phyloP scores from a whole-genome alignment of 2,797 vertebrate genomes.

The Eutrigla gurnardus region DNA sequence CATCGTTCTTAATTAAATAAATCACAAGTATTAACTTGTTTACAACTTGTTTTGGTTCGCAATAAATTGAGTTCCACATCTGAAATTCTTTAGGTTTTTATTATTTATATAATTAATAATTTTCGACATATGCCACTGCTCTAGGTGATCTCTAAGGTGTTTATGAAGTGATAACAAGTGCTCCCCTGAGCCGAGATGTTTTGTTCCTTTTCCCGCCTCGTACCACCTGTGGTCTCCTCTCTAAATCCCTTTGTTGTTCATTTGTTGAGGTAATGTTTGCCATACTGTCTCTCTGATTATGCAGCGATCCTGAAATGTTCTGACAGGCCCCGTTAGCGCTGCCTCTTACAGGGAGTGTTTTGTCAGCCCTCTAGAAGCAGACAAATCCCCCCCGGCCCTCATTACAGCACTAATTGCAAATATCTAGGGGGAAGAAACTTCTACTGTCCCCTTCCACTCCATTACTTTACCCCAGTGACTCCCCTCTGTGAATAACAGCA shows the following conservation, averaged over 20 bases:
- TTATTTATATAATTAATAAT: no score
- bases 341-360: conserved; percentile 24
- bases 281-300: conserved; percentile 60
- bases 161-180: conserved; percentile 36
- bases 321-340: conserved; percentile 46
- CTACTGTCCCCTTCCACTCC: conserved; percentile 24
- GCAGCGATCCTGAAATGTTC: conserved; percentile 47
- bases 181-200: conserved; percentile 51
- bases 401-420: conserved; percentile 69
- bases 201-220: conserved; percentile 28
- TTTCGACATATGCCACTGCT: no score
- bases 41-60: no score
- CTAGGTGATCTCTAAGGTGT: conserved; percentile 34
- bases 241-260: conserved; percentile 66
- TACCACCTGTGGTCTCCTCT: conserved; percentile 25
- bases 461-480: conserved; percentile 38
- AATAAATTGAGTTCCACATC: no score
- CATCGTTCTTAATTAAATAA: no score
- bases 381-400: conserved; percentile 61
- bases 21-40: no score
- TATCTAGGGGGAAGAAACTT: conserved; percentile 43
- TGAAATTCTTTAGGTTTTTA: no score
- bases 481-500: conserved; percentile 63
- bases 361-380: conserved; percentile 39
- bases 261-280: conserved; percentile 45